Evolutionary conservation across 2,113 vertebrate genomes (phyloP), one percentile per base, ranked within the genome.

Genomic region (Leucopternis melanops): DNA sequence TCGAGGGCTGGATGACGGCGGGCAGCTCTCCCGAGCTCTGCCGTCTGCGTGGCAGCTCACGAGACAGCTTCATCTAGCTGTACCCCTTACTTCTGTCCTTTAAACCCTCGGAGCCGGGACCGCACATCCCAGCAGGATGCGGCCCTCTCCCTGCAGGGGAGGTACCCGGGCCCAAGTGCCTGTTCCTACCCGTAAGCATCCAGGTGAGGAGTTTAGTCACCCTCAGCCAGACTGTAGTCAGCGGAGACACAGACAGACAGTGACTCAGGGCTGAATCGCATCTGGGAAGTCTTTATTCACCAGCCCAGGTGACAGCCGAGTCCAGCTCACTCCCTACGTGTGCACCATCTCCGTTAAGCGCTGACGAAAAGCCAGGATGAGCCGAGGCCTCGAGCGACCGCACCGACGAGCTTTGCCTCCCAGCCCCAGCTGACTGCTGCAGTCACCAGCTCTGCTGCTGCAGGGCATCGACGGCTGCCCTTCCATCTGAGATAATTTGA

Each of bases 21-120:
- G 47, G 54, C 72, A 62, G 58, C 73, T 34, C 19, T 40, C 20
- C n/a, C 0, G 13, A 59, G 73, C 83, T 29, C 13, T 36, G 44
- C 77, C 9, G 2, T 5, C 36, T 2, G 0, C 4, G 1, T 3
- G 49, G n/a, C 23, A 8, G 7, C 61, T 74, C 83, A 9, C 1
- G 16, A 7, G 31, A 12, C 2, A 8, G 29, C 7, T 58, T 29
- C n/a, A 20, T 12, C 45, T 8, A 16, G 1, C 52, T n/a, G 32
- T 11, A 8, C 5, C 34, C 6, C 62, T 40, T 4, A 4, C 1
- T 19, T 20, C 47, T 31, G 21, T 26, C 49, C 47, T 47, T 27
- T 4, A 1, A 0, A 1, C 4, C 34, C 83, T 12, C 1, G 5
- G 34, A 49, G 47, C 18, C 1, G 1, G 63, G 8, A 34, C 14